A percentile compares a stretch with the other conserved stretches of the same genome.
phyloP scores from a whole-genome alignment of 2,113 vertebrate genomes.

The Phalacrocorax aristotelis region DNA sequence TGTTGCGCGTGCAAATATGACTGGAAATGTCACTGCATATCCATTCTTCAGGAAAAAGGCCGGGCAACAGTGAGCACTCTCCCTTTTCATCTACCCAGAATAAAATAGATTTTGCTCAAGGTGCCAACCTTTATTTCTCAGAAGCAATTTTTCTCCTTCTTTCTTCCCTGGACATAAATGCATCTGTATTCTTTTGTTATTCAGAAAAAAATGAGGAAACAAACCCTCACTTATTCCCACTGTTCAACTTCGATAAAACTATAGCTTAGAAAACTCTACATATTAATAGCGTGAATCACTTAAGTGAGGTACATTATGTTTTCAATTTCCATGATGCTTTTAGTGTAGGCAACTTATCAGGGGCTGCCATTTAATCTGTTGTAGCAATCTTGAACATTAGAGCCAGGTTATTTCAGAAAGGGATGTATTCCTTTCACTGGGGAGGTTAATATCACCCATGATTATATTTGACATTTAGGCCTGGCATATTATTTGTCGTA shows the following conservation, averaged over 20 bases:
- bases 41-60: neutral
- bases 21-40: neutral
- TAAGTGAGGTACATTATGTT: conserved; percentile 54
- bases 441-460: conserved; percentile 41
- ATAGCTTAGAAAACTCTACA: conserved; percentile 22
- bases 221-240: neutral
- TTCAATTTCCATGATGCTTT: conserved; percentile 65
- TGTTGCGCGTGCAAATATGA: neutral
- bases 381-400: conserved; percentile 53
- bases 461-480: conserved; percentile 67
- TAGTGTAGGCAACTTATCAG: conserved; percentile 47
- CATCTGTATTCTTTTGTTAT: neutral
- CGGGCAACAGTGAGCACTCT: accelerated
- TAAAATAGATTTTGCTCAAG: neutral
- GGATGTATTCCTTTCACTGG: conserved; percentile 30
- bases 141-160: neutral
- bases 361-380: conserved; percentile 37
- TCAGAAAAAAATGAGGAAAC: neutral
- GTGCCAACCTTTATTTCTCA: neutral
- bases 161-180: neutral
- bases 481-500: conserved; percentile 16
- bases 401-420: conserved; percentile 54
- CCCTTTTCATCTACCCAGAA: neutral
- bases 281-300: conserved; percentile 68
- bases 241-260: neutral